A percentile compares a stretch with the other conserved stretches of the same genome.
These are phyloP conservation scores for Azemiops feae DNA, from an alignment of 2,113 vertebrate genomes.

Conservation along the genomic window DNA sequence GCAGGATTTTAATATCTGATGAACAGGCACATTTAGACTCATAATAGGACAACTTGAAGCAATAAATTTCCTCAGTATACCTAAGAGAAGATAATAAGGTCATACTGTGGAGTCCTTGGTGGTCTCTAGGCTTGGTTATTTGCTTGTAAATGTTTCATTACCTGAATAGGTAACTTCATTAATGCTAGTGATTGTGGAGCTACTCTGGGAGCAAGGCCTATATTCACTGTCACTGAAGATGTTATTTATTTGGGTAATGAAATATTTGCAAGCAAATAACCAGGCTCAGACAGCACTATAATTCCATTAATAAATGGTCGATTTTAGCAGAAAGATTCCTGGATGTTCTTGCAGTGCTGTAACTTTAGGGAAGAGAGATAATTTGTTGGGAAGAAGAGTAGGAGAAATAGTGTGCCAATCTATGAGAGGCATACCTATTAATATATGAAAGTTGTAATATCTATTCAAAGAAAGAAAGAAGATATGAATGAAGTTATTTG, in stretches of 20 bases:
- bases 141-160: background rate
- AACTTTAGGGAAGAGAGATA: background rate
- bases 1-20: background rate
- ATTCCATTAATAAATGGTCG: background rate
- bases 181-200: background rate
- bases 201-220: background rate
- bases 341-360: background rate
- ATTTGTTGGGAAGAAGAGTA: background rate
- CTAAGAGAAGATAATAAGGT: background rate
- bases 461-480: background rate
- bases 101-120: background rate
- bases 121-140: background rate
- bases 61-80: background rate
- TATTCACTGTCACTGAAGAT: background rate
- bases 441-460: background rate
- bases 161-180: background rate
- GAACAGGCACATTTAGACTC: background rate
- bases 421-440: background rate
- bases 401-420: background rate
- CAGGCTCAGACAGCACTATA: background rate
- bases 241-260: background rate
- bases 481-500: slow-evolving; percentile 6
- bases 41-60: background rate
- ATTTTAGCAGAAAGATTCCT: background rate
- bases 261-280: background rate